phyloP scores from a whole-genome alignment of 2,888 invertebrate species.

The Lochmaea crataegi region DNA sequence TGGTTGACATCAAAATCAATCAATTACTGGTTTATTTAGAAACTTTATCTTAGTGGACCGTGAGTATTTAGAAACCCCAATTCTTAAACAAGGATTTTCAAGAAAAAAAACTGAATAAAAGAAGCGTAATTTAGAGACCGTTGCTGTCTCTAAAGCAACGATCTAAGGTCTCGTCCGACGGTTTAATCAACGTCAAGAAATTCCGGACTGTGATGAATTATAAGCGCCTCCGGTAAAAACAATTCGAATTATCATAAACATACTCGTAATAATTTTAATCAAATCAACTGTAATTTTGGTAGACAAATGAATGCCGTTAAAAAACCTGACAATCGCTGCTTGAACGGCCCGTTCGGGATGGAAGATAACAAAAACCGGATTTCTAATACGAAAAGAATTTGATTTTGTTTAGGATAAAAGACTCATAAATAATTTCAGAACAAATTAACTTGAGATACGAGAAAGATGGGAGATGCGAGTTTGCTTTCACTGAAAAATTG shows the following conservation, averaged over 20 bases:
- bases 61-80: no score
- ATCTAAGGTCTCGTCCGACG: background rate
- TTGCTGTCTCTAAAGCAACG: background rate
- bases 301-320: constrained; percentile 49
- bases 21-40: no score
- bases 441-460: constrained; percentile 39
- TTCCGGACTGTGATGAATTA: background rate
- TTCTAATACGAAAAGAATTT: constrained; percentile 46
- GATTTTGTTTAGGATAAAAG: constrained; percentile 48
- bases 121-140: background rate
- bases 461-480: constrained; percentile 16
- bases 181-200: background rate
- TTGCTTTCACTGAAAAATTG: constrained; percentile 37
- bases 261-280: constrained; percentile 43
- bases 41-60: no score
- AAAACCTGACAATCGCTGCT: constrained; percentile 47
- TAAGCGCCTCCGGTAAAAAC: constrained; percentile 5
- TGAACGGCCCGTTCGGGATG: constrained; percentile 41
- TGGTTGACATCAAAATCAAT: no score
- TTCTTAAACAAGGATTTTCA: background rate
- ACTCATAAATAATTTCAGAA: constrained; percentile 49
- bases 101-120: background rate
- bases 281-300: constrained; percentile 46
- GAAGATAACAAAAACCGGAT: constrained; percentile 48
- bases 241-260: constrained; percentile 28